These are phyloP conservation scores for Odontesthes bonariensis DNA, from an alignment of 2,113 vertebrate species.

Conservation along the genomic window DNA sequence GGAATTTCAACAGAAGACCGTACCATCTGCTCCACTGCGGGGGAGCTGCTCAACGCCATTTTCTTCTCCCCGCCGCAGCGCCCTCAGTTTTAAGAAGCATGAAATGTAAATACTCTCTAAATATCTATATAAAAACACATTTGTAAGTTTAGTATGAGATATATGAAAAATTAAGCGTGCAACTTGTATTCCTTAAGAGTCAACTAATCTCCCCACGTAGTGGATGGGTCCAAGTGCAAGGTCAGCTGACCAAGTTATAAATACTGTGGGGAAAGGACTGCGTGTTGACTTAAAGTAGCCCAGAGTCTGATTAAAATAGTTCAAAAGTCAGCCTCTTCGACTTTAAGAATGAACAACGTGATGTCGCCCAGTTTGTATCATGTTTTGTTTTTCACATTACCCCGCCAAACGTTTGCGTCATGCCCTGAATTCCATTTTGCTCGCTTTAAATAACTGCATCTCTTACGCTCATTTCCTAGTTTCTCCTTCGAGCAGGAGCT, in stretches of 20 bases:
- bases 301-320: neutral
- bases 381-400: neutral
- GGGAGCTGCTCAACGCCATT: neutral
- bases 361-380: neutral
- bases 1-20: constrained; percentile 93
- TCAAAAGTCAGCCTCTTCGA: neutral
- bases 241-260: constrained; percentile 79
- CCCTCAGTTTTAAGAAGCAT: fast-evolving
- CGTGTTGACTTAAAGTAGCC: constrained; percentile 39
- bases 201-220: neutral
- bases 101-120: fast-evolving
- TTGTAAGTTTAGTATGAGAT: fast-evolving
- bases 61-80: fast-evolving
- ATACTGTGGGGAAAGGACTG: constrained; percentile 65
- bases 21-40: constrained; percentile 82
- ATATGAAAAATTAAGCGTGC: fast-evolving
- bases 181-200: fast-evolving
- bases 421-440: neutral
- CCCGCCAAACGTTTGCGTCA: neutral
- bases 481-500: neutral
- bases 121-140: fast-evolving
- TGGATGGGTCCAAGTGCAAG: constrained; percentile 68
- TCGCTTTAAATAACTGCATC: neutral
- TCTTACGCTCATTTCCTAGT: neutral
- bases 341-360: neutral